Evolutionary conservation across 1,140 invertebrate species (phyloP).

Genomic region (Bombus affinis): DNA sequence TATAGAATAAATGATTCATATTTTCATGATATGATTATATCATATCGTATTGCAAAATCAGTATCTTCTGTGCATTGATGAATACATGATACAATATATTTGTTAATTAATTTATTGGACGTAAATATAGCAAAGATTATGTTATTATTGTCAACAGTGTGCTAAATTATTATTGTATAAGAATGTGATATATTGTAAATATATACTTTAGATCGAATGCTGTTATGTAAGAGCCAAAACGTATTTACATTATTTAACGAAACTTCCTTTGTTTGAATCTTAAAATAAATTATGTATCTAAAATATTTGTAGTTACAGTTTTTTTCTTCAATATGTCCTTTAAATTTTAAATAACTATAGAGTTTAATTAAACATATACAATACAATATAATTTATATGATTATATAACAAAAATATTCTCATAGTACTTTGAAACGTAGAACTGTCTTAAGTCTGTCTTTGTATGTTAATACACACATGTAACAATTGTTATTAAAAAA

Average conservation of each 20-base stretch:
- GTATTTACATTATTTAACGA: conserved; percentile 56
- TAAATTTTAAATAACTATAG: neutral
- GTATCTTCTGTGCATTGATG: conserved; percentile 11
- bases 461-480: neutral
- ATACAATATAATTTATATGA: neutral
- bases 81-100: conserved; percentile 17
- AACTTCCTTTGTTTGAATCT: conserved; percentile 35
- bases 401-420: neutral
- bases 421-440: neutral
- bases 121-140: conserved; percentile 4
- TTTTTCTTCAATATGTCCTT: neutral
- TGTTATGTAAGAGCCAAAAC: conserved; percentile 47
- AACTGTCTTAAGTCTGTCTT: neutral
- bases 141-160: conserved; percentile 35
- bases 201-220: conserved; percentile 51
- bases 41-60: neutral
- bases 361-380: neutral
- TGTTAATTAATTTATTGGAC: conserved; percentile 48
- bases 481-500: neutral
- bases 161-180: conserved; percentile 37
- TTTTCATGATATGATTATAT: conserved; percentile 18
- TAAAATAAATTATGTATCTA: conserved; percentile 51
- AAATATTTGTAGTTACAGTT: conserved; percentile 6
- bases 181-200: conserved; percentile 64
- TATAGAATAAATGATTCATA: conserved; percentile 14